These are phyloP conservation scores for Saccostrea glomerata DNA, from an alignment of 1,140 invertebrate genomes.

Conservation along the genomic window DNA sequence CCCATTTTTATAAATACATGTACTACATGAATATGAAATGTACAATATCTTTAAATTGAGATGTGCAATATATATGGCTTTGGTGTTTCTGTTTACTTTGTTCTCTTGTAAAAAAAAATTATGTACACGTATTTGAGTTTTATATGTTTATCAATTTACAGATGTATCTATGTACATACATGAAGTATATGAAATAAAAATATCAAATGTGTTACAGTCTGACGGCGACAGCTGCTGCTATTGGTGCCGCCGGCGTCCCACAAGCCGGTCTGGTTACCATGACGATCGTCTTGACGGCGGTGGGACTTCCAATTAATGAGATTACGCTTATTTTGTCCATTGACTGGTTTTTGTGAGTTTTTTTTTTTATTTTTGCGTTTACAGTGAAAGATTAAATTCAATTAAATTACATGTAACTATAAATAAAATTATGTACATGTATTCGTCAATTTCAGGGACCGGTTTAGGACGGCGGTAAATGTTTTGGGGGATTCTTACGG, in stretches of 20 bases:
- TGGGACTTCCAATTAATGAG: constrained; percentile 94
- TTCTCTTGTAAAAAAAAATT: too few species aligned
- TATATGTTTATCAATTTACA: background rate
- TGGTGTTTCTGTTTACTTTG: too few species aligned
- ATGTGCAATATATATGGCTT: too few species aligned
- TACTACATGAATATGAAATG: too few species aligned
- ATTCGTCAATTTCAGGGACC: constrained; percentile 84
- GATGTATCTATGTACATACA: too few species aligned
- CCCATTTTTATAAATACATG: too few species aligned
- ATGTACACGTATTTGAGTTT: too few species aligned
- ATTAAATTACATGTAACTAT: too few species aligned
- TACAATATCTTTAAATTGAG: too few species aligned
- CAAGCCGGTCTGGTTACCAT: constrained; percentile 93
- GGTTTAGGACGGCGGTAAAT: constrained; percentile 83
- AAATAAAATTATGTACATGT: background rate
- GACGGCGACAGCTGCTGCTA: constrained; percentile 72
- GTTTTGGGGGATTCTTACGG: constrained; percentile 83
- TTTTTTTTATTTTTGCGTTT: background rate
- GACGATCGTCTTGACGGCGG: constrained; percentile 97
- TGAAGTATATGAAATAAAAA: too few species aligned
- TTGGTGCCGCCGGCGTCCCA: constrained; percentile 97
- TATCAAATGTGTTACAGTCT: constrained; percentile 56
- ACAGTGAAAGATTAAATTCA: too few species aligned
- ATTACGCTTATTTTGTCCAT: constrained; percentile 96
- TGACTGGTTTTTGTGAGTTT: constrained; percentile 95